Evolutionary conservation across 2,113 vertebrate species (phyloP), one percentile per base, ranked within the genome.

Genomic region (Pantherophis guttatus): DNA sequence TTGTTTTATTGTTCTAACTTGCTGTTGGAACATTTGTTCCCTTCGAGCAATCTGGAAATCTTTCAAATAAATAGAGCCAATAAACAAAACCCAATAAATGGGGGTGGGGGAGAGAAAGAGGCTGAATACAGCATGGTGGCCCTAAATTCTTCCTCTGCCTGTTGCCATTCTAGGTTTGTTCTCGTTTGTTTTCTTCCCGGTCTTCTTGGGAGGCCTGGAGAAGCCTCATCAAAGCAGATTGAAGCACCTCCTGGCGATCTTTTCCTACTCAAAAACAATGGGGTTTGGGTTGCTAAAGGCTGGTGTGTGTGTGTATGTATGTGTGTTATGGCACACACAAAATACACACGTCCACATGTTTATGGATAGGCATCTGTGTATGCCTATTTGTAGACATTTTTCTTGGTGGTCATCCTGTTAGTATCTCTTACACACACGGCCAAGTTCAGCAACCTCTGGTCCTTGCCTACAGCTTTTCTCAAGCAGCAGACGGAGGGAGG

Each of bases 361-460:
- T 44, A 21, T 1, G 2, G 33, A 39, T 81, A 81, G 75, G 75
- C 75, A 39, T 81, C 75, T 81, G 33, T 44, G 17, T 39, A 21
- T 7, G 33, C 70, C 70, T 39, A 39, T 81, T 81, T 39, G 44
- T 86, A 96, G 95, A 90, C 95, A 59, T 97, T 92, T 93, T 29
- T 93, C 89, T 94, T 91, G 33, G 58, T 92, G 86, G 62, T 95
- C 9, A 52, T 89, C 93, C 87, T 88, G 48, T 95, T 96, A 96
- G 96, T 96, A 91, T 96, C 94, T 97, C 96, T 96, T 97, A 94
- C 91, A 96, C 97, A 94, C 93, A 92, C 96, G 97, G n/a, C 33
- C 75, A 81, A 81, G 75, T 19, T 21, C 17, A 95, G 50, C 94
- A 95, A 90, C 53, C 88, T 65, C 81, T 90, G 44, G 29, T 44